A percentile compares a stretch with the other conserved stretches of the same genome.
phyloP scores from a whole-genome alignment of 2,888 invertebrate genomes.

The Tribolium freemani region DNA sequence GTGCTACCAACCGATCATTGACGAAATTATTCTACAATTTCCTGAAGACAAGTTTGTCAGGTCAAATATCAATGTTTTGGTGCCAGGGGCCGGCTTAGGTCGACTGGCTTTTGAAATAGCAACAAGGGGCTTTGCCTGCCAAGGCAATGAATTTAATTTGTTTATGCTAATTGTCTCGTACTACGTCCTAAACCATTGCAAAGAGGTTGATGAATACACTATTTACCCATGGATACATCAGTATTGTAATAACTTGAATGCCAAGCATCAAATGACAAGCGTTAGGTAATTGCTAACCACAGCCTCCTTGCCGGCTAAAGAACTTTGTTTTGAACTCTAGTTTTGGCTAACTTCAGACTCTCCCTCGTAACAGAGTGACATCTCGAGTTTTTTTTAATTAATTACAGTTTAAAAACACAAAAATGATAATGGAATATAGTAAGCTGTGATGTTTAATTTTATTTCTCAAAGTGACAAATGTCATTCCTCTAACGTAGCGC shows the following conservation, averaged over 20 bases:
- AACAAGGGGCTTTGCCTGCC: constrained; percentile 88
- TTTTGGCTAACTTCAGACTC: too few relatives aligned
- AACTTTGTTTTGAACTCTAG: too few relatives aligned
- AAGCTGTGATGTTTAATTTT: too few relatives aligned
- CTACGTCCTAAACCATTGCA: constrained; percentile 92
- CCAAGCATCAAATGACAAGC: constrained; percentile 84
- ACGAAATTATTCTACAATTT: constrained; percentile 82
- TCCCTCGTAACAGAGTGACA: too few relatives aligned
- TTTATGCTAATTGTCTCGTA: constrained; percentile 98
- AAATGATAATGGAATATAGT: too few relatives aligned
- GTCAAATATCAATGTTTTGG: constrained; percentile 80
- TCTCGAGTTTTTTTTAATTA: too few relatives aligned
- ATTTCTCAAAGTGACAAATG: too few relatives aligned
- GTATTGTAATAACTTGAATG: constrained; percentile 88
- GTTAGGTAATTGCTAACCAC: constrained; percentile 66
- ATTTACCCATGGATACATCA: constrained; percentile 97
- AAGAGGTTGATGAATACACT: constrained; percentile 79
- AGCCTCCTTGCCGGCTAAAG: too few relatives aligned
- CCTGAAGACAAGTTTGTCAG: constrained; percentile 74
- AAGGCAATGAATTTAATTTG: constrained; percentile 98
- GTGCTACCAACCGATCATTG: constrained; percentile 91
- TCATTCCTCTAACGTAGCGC: too few relatives aligned
- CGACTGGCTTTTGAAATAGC: constrained; percentile 96
- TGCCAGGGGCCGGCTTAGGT: constrained; percentile 97
- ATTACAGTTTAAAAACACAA: too few relatives aligned